Percentiles rank a stretch among this genome's conserved stretches.
These are phyloP conservation scores for Spinus olivaceus DNA, from an alignment of 2,797 vertebrate genomes.

Conservation along the genomic window DNA sequence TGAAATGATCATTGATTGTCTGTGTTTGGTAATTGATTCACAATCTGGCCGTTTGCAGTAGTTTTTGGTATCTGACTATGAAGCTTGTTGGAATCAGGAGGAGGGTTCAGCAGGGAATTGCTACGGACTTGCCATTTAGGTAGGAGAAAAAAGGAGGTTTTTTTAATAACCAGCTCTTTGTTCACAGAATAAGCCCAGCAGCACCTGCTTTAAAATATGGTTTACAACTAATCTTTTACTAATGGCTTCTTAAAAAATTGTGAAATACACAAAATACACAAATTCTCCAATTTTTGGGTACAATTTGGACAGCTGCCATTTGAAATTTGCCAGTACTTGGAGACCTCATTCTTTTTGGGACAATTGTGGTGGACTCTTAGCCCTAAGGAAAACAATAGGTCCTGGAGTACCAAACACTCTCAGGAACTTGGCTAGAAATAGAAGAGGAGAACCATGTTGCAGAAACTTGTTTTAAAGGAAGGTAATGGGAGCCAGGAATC, in stretches of 20 bases:
- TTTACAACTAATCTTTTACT: not conserved
- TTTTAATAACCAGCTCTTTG: not conserved
- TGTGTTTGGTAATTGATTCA: not conserved
- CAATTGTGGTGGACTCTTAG: not conserved
- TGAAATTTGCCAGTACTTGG: not conserved
- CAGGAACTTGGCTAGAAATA: not conserved
- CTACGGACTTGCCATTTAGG: not conserved
- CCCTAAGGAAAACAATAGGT: not conserved
- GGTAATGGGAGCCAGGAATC: not conserved
- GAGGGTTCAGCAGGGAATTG: not conserved
- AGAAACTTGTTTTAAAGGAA: not conserved
- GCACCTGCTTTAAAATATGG: not conserved
- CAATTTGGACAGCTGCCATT: not conserved
- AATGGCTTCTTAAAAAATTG: not conserved
- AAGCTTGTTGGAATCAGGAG: not conserved
- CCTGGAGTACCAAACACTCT: not conserved
- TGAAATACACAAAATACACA: not conserved
- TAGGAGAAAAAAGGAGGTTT: not conserved
- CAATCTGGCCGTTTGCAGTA: not conserved
- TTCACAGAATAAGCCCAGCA: not conserved
- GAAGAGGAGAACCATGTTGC: not conserved
- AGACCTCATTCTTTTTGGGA: not conserved
- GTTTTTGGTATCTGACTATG: not conserved
- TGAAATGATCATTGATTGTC: not conserved
- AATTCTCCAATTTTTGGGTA: not conserved